phyloP scores from a whole-genome alignment of 2,797 vertebrate genomes.

The Cossypha polioptera region DNA sequence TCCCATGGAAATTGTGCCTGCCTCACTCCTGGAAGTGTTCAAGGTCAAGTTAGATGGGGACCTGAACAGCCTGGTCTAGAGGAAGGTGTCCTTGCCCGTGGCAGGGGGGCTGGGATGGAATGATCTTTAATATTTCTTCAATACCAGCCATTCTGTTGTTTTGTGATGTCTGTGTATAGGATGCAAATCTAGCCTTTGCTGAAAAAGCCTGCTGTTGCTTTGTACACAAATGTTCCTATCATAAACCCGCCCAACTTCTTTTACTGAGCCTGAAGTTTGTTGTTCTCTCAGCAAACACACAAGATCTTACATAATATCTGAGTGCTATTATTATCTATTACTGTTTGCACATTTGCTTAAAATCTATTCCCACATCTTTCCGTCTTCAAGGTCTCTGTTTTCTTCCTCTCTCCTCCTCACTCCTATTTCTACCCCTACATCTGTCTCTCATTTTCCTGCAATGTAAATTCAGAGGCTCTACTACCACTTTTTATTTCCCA shows the following conservation, averaged over 20 bases:
- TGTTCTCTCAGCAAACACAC: neutral
- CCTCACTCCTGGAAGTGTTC: neutral
- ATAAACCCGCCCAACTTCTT: neutral
- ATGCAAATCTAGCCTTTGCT: too few species aligned
- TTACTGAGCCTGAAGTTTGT: neutral
- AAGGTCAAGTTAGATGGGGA: neutral
- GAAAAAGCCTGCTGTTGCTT: neutral
- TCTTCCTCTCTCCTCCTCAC: neutral
- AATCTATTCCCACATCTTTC: neutral
- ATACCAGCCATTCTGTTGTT: neutral
- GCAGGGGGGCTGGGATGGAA: neutral
- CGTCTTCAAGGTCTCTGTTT: neutral
- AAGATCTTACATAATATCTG: neutral
- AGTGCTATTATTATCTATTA: neutral
- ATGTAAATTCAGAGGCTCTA: neutral
- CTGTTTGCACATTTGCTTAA: neutral
- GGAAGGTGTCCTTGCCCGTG: neutral
- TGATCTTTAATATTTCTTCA: neutral
- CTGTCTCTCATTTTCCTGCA: neutral
- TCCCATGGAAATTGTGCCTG: neutral
- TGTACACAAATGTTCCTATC: neutral
- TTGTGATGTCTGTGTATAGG: too few species aligned
- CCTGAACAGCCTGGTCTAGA: neutral
- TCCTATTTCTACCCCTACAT: neutral
- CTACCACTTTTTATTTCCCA: neutral